These are phyloP conservation scores for Cremastinae sp. DNA, from an alignment of 2,888 invertebrate genomes.

Conservation along the genomic window DNA sequence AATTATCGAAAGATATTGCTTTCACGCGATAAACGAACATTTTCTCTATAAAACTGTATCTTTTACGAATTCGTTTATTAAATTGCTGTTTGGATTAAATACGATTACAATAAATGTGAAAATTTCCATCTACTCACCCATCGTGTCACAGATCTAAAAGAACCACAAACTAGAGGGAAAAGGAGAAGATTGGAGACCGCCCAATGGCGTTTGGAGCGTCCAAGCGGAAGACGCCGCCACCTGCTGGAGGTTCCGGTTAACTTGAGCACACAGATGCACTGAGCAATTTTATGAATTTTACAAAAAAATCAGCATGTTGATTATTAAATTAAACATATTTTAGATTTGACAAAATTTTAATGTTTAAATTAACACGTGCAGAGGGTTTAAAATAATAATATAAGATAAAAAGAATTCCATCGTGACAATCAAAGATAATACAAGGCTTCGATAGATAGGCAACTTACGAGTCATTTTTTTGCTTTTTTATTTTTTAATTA, in stretches of 20 bases:
- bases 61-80: conserved; percentile 30
- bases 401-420: too few relatives aligned
- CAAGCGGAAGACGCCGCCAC: conserved; percentile 33
- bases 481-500: too few relatives aligned
- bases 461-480: too few relatives aligned
- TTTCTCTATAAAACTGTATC: conserved; percentile 17
- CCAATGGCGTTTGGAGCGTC: conserved; percentile 39
- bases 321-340: too few relatives aligned
- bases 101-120: conserved; percentile 66
- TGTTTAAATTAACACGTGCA: too few relatives aligned
- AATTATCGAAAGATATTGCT: conserved; percentile 61
- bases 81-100: conserved; percentile 65
- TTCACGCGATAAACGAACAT: conserved; percentile 8
- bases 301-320: too few relatives aligned
- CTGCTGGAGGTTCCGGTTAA: conserved; percentile 4
- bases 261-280: too few relatives aligned
- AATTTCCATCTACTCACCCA: conserved; percentile 73
- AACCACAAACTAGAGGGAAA: conserved; percentile 59
- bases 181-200: conserved; percentile 36
- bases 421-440: too few relatives aligned
- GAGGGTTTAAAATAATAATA: too few relatives aligned
- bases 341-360: too few relatives aligned
- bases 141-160: conserved; percentile 71
- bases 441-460: too few relatives aligned
- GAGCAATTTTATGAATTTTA: too few relatives aligned